These are phyloP conservation scores for Neuroterus valhalla DNA, from an alignment of 1,140 invertebrate genomes.

Conservation along the genomic window DNA sequence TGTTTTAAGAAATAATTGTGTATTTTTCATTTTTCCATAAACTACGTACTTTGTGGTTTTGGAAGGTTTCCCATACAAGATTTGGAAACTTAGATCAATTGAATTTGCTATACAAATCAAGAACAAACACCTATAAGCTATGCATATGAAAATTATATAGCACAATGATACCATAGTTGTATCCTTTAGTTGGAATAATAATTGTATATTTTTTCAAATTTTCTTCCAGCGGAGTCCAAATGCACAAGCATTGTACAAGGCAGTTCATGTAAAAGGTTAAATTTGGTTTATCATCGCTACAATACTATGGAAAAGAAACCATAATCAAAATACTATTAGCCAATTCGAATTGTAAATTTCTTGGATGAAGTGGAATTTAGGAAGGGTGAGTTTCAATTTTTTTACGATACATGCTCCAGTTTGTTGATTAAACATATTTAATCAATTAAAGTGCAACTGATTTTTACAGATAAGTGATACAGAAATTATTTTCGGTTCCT, in stretches of 20 bases:
- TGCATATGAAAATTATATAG: no score
- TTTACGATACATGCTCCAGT: no score
- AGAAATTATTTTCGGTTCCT: background rate
- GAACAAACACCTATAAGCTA: no score
- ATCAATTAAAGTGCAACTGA: background rate
- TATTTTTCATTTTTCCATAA: no score
- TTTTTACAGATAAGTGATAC: background rate
- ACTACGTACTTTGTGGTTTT: no score
- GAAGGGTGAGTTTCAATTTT: background rate
- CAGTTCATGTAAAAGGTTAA: background rate
- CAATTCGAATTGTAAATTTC: background rate
- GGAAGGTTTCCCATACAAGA: no score
- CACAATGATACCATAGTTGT: no score
- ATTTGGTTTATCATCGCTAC: conserved; percentile 7
- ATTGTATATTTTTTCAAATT: background rate
- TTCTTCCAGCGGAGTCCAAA: background rate
- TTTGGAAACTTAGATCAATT: no score
- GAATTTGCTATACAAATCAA: no score
- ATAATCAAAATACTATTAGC: background rate
- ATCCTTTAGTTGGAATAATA: background rate
- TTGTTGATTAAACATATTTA: no score
- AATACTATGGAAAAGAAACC: background rate
- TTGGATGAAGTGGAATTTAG: background rate
- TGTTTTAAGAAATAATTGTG: no score
- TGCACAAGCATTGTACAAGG: background rate